Evolutionary conservation across 2,113 vertebrate genomes (phyloP).

Genomic region (Eptatretus burgeri): DNA sequence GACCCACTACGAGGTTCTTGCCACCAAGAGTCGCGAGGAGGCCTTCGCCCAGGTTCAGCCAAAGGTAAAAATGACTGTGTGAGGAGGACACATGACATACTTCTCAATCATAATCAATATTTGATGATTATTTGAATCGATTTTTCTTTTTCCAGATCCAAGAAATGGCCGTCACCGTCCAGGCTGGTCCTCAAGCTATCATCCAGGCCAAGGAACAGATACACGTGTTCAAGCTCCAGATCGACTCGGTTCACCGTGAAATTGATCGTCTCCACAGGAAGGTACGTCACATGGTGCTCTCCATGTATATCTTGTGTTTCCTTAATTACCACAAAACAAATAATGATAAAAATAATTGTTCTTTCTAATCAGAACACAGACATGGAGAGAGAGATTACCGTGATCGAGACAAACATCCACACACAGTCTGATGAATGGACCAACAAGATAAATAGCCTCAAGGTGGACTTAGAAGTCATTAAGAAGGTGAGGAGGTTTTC

Average conservation of each 20-base stretch:
- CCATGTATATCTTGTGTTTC: too few relatives aligned
- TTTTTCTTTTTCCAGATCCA: constrained; percentile 12
- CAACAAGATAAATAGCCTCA: constrained; percentile 13
- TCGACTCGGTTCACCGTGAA: constrained; percentile 17
- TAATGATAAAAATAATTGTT: too few relatives aligned
- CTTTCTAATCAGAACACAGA: constrained; percentile 13
- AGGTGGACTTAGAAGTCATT: constrained; percentile 18
- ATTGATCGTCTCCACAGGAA: constrained; percentile 17
- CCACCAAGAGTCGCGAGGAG: constrained; percentile 18
- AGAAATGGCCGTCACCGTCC: constrained; percentile 13
- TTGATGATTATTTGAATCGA: too few relatives aligned
- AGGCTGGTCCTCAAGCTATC: constrained; percentile 14
- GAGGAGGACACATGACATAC: too few relatives aligned
- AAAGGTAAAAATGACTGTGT: constrained; percentile 12
- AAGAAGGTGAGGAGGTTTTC: constrained; percentile 13
- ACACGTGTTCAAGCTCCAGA: constrained; percentile 15
- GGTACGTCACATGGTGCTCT: not conserved
- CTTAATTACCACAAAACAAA: too few relatives aligned
- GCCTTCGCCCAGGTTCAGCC: constrained; percentile 16
- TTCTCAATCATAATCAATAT: too few relatives aligned
- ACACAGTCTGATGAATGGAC: constrained; percentile 17
- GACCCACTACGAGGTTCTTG: constrained; percentile 16
- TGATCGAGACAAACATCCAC: constrained; percentile 14
- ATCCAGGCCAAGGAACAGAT: constrained; percentile 16
- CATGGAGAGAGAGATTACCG: constrained; percentile 13